Conservation (phyloP, 2,888 invertebrate species). For the Morpho achilles region DNA sequence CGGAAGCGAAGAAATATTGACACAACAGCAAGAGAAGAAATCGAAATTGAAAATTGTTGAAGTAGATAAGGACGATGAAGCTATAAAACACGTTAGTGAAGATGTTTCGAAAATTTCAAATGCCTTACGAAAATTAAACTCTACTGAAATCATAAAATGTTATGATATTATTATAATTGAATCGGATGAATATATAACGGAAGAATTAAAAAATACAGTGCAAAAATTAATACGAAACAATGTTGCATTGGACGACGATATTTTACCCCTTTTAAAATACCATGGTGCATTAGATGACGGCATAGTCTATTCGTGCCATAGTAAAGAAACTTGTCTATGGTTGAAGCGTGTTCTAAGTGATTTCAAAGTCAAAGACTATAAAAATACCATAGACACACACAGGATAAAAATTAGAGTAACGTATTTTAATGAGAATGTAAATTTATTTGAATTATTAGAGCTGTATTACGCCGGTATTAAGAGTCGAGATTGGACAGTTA, state of each 20-base stretch:
- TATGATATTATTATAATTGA: neutral
- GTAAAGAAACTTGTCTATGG: slow-evolving; percentile 36
- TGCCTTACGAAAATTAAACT: too few species aligned
- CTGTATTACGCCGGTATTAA: slow-evolving; percentile 42
- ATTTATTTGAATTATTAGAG: slow-evolving; percentile 40
- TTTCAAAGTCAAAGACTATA: slow-evolving; percentile 24
- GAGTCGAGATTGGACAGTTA: slow-evolving; percentile 40
- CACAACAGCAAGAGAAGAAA: neutral
- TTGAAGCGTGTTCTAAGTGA: slow-evolving; percentile 29
- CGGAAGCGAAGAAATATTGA: too few species aligned
- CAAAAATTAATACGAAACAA: slow-evolving; percentile 35
- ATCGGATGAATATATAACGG: slow-evolving; percentile 1
- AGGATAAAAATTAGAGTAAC: slow-evolving; percentile 39
- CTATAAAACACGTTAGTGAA: too few species aligned
- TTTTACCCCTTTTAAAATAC: slow-evolving; percentile 46
- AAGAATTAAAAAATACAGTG: slow-evolving; percentile 20
- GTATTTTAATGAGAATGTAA: slow-evolving; percentile 29
- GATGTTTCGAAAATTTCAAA: too few species aligned
- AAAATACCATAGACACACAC: slow-evolving; percentile 16
- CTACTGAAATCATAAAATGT: neutral
- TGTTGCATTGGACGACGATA: slow-evolving; percentile 23
- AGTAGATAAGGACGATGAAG: neutral
- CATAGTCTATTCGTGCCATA: slow-evolving; percentile 47
- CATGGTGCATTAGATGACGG: slow-evolving; percentile 46
- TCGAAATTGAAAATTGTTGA: neutral